Evolutionary conservation across 2,888 invertebrate genomes (phyloP), one percentile per base, ranked within the genome.

Genomic region (Zhuqinia jingwanae): DNA sequence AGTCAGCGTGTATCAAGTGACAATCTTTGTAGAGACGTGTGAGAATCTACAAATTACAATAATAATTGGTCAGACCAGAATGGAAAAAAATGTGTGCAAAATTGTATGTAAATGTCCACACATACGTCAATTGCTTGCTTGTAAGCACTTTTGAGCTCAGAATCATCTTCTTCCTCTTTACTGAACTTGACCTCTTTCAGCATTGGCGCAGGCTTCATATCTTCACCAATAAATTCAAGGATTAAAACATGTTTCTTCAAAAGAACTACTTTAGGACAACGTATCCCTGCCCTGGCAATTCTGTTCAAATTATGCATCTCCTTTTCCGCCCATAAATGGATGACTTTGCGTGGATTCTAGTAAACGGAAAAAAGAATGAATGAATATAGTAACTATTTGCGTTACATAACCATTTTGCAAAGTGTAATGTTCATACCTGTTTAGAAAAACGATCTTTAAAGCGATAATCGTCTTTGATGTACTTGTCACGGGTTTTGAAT

Each of bases 291-390:
- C 73, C 92, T 92, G 50, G 91, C 91, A 92, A 94, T 93, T 84
- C 94, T 92, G 58, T 92, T 92, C 27, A 95, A 91, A 91, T 95
- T 95, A 89, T 93, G 93, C 91, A 93, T 93, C 91, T 95, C 95
- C 91, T 94, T 94, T 91, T 94, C 94, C 0, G 94, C 94, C 95
- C 95, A 95, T 83, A 94, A 92, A 89, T 93, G 93, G 90, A 95
- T 93, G 70, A 94, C 93, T 91, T 94, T 94, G 56, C 94, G 91
- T 0, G 94, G 93, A 91, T 94, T 94, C 87, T 91, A 87, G 86
- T 79, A 25, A 25, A 80, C 25, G 47, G 17, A n/a, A 25, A 60
- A 11, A 17, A 56, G 22, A 56, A 70, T 97, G 92, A 98, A 98
- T 1, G 98, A 98, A n/a, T n/a, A n/a, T n/a, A n/a, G n/a, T n/a